phyloP scores from a whole-genome alignment of 1,140 invertebrate species.

The Phymorhynchus buccinoides region DNA sequence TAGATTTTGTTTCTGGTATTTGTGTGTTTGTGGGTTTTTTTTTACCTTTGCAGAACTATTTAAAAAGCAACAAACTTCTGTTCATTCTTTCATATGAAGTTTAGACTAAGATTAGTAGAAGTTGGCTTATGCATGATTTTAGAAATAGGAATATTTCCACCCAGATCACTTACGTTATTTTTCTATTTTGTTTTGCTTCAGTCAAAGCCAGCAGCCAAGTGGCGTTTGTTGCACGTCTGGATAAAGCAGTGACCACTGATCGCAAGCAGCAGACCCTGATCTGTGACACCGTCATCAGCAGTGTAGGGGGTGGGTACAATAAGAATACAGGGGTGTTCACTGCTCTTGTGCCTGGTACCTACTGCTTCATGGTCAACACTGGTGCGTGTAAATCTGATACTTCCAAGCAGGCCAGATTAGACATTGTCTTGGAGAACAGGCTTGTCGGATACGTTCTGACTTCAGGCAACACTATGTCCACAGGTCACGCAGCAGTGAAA shows the following conservation, averaged over 20 bases:
- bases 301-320: not conserved
- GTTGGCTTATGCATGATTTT: no score
- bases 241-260: not conserved
- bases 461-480: not conserved
- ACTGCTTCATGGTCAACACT: not conserved
- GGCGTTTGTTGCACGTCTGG: not conserved
- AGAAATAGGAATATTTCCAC: no score
- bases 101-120: no score
- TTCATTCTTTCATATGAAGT: no score
- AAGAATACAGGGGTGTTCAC: constrained; percentile 5
- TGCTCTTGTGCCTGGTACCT: not conserved
- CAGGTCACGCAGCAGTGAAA: not conserved
- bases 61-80: no score
- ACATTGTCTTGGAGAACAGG: not conserved
- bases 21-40: no score
- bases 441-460: not conserved
- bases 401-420: not conserved
- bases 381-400: not conserved
- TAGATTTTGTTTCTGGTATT: no score
- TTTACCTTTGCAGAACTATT: no score
- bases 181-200: not conserved
- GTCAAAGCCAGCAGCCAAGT: not conserved
- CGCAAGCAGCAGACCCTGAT: not conserved
- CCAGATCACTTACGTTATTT: no score
- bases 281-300: not conserved